A percentile compares a stretch with the other conserved stretches of the same genome.
phyloP scores from a whole-genome alignment of 2,888 invertebrate species.

The Drosophila anceps region DNA sequence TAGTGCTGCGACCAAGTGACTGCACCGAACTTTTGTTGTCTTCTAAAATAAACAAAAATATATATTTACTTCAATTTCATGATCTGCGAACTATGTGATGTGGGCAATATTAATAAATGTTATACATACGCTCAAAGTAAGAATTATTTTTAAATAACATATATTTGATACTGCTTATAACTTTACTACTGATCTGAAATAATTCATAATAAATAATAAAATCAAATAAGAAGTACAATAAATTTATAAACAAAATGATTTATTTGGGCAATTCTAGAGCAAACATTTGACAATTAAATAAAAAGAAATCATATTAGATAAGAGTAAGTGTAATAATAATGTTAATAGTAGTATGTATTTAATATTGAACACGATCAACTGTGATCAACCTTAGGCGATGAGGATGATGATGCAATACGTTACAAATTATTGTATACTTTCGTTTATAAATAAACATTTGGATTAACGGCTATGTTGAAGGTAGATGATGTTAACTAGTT shows the following conservation, averaged over 20 bases:
- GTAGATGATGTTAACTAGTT: constrained; percentile 80
- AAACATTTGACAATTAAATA: constrained; percentile 77
- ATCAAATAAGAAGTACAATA: constrained; percentile 20
- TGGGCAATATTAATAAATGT: neutral
- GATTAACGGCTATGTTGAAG: constrained; percentile 75
- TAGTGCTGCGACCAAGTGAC: constrained; percentile 72
- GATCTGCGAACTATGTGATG: neutral
- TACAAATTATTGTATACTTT: constrained; percentile 33
- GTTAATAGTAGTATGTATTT: constrained; percentile 36
- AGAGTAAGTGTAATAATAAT: constrained; percentile 35
- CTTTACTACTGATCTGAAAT: constrained; percentile 9
- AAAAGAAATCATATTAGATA: constrained; percentile 66
- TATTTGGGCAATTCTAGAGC: constrained; percentile 72
- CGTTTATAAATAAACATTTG: constrained; percentile 62
- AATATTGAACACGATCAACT: constrained; percentile 30
- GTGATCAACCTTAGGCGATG: constrained; percentile 47
- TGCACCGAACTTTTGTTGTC: constrained; percentile 71
- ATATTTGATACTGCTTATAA: too few relatives aligned
- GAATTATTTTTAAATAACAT: neutral
- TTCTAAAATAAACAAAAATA: constrained; percentile 60
- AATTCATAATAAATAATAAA: neutral
- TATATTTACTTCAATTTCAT: neutral
- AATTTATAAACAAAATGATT: constrained; percentile 67
- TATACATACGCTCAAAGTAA: neutral
- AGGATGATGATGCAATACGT: constrained; percentile 55